Evolutionary conservation across 2,113 vertebrate genomes (phyloP).

Genomic region (Chaenocephalus aceratus): DNA sequence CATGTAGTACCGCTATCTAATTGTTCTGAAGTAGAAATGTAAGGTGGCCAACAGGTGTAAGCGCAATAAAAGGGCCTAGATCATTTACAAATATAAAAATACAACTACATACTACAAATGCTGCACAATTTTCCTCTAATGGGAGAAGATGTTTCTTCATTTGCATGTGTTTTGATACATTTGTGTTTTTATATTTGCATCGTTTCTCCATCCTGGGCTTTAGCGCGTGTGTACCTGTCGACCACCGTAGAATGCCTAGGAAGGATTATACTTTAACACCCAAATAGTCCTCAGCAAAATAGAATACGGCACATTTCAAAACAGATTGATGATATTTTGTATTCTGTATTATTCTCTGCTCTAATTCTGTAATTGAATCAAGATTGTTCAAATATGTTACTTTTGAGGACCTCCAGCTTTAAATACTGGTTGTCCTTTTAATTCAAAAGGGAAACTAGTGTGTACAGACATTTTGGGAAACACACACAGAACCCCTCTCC

Average conservation of each 20-base stretch:
- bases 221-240: too few relatives aligned
- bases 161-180: too few relatives aligned
- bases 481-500: constrained; percentile 41
- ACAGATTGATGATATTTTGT: neutral
- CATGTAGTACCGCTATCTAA: neutral
- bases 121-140: too few relatives aligned
- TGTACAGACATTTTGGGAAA: constrained; percentile 58
- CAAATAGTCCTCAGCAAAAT: neutral
- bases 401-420: neutral
- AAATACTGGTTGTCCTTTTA: neutral
- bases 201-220: too few relatives aligned
- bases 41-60: too few relatives aligned
- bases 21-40: neutral
- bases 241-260: neutral
- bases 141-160: too few relatives aligned
- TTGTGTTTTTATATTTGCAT: too few relatives aligned
- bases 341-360: too few relatives aligned
- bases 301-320: neutral
- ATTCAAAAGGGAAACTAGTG: constrained; percentile 15
- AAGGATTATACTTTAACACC: neutral
- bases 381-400: constrained; percentile 1
- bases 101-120: too few relatives aligned
- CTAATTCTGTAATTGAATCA: neutral
- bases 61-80: too few relatives aligned
- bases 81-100: too few relatives aligned